phyloP scores from a whole-genome alignment of 2,797 vertebrate genomes.

The Chromis chromis region DNA sequence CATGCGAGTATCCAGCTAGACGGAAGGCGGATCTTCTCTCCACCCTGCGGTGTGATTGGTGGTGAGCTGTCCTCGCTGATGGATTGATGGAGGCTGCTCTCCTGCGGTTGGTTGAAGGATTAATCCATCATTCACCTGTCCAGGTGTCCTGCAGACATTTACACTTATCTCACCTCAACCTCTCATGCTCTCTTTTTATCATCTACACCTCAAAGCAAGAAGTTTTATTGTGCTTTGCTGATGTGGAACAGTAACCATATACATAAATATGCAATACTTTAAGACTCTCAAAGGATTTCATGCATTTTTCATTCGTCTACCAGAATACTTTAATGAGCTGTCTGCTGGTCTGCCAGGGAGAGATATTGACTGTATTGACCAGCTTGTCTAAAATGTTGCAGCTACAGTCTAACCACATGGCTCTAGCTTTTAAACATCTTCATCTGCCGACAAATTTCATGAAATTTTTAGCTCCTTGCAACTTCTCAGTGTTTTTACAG shows the following conservation, averaged over 20 bases:
- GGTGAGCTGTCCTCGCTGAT: conserved; percentile 65
- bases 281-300: not conserved
- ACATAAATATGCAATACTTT: not conserved
- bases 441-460: not conserved
- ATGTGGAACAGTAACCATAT: not conserved
- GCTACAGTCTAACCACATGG: not conserved
- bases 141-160: conserved; percentile 47
- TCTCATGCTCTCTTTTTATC: conserved; percentile 14
- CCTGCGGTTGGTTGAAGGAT: conserved; percentile 68
- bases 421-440: conserved; percentile 3
- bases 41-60: conserved; percentile 79
- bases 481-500: not conserved
- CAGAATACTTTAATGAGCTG: not conserved
- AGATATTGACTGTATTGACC: not conserved
- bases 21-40: conserved; percentile 40
- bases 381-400: conserved; percentile 1
- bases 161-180: conserved; percentile 25
- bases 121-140: conserved; percentile 75
- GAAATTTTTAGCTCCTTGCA: not conserved
- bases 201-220: not conserved
- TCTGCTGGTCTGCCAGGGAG: not conserved
- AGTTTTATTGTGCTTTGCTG: not conserved
- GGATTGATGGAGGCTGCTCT: conserved; percentile 69
- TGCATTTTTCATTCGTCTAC: not conserved
- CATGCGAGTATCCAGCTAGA: conserved; percentile 9